Evolutionary conservation across 2,888 invertebrate genomes (phyloP).

Genomic region (Nipponacmea schrenckii): DNA sequence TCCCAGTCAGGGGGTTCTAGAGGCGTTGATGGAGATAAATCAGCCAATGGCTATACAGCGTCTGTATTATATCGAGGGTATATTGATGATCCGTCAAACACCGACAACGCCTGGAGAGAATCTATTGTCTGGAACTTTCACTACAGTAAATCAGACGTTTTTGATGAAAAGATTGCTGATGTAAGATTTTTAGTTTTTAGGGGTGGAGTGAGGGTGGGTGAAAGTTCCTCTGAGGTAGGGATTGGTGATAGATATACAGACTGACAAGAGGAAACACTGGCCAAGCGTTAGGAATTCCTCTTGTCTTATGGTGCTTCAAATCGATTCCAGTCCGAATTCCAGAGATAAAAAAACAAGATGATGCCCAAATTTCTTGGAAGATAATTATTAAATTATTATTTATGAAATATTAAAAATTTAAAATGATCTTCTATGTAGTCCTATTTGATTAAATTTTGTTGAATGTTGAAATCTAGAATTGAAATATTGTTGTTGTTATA

Average conservation of each 20-base stretch:
- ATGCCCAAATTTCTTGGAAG: too few species aligned
- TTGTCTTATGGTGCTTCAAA: too few species aligned
- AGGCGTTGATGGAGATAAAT: conserved; percentile 5
- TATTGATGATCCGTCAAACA: conserved; percentile 65
- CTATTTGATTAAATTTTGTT: too few species aligned
- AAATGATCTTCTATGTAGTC: too few species aligned
- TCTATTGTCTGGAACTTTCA: conserved; percentile 64
- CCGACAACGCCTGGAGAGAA: conserved; percentile 62
- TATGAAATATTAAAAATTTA: too few species aligned
- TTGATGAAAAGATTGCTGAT: conserved; percentile 50
- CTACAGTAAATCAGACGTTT: conserved; percentile 52
- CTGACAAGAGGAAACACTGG: background rate
- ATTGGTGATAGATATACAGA: background rate
- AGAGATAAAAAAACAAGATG: too few species aligned
- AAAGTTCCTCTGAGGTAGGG: background rate
- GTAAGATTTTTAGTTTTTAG: conserved; percentile 30
- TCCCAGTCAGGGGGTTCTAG: conserved; percentile 9
- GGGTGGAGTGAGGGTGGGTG: background rate
- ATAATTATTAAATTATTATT: too few species aligned
- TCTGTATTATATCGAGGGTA: conserved; percentile 61
- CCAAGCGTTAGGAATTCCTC: too few species aligned
- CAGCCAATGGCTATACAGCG: conserved; percentile 39
- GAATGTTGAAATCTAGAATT: background rate
- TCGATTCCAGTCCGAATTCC: too few species aligned
- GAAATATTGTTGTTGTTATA: background rate